Evolutionary conservation across 1,140 invertebrate species (phyloP).

Genomic region (Homarus americanus): DNA sequence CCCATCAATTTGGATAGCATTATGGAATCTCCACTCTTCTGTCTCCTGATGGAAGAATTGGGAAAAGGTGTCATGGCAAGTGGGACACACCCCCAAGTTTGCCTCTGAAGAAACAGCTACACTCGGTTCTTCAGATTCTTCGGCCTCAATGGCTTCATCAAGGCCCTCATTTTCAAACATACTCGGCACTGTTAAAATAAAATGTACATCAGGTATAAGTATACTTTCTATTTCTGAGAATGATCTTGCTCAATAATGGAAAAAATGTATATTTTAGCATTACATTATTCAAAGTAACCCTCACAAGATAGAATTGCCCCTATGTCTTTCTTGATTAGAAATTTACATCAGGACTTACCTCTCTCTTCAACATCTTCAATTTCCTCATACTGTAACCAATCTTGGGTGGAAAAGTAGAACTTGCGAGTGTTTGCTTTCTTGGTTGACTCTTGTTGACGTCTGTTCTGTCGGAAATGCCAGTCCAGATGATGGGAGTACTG

Average conservation of each 20-base stretch:
- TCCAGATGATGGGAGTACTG: conserved; percentile 95
- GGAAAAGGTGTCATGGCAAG: conserved; percentile 94
- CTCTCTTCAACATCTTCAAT: conserved; percentile 94
- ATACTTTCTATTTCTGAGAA: too few species aligned
- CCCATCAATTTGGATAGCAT: conserved; percentile 87
- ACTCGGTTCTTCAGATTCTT: conserved; percentile 80
- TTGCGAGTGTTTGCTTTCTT: conserved; percentile 89
- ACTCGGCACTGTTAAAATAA: conserved; percentile 85
- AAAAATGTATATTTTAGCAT: too few species aligned
- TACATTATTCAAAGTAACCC: too few species aligned
- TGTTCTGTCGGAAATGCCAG: conserved; percentile 97
- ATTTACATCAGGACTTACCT: conserved; percentile 81
- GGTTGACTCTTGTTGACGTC: conserved; percentile 89
- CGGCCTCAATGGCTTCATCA: conserved; percentile 77
- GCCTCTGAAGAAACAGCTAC: conserved; percentile 80
- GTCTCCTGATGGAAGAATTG: conserved; percentile 96
- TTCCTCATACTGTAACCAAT: conserved; percentile 97
- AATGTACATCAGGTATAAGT: too few species aligned
- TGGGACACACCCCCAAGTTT: conserved; percentile 85
- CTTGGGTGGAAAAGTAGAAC: conserved; percentile 93
- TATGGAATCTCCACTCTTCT: conserved; percentile 96
- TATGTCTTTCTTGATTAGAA: too few species aligned
- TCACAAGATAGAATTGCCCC: too few species aligned
- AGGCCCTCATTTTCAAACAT: conserved; percentile 88
- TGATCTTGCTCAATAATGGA: too few species aligned